Base-by-base conservation (phyloP, 2,888 invertebrate genomes). In the Ctena decussata region DNA sequence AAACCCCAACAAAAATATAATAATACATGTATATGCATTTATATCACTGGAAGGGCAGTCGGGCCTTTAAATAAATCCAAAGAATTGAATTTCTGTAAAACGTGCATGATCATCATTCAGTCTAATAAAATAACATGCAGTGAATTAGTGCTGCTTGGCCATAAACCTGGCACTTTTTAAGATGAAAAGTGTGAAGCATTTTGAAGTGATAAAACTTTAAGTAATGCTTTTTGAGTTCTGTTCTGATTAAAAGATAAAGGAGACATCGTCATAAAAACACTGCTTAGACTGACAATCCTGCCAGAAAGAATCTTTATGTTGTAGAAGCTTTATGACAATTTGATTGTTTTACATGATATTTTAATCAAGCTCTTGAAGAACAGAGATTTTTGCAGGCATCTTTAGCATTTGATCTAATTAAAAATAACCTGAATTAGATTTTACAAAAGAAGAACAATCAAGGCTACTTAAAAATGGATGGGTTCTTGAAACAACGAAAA, bases 171-270 rank as follows among this genome's bases (percentile, higher is more conserved):
- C 32, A 65, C 1, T 65, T 30, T 35, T n/a, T 11, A 35, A 35
- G 30, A 35, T 65, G 65, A 65, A 65, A 65, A 32, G 65, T 65
- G 65, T 35, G 27, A 35, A 35, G 35, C 32, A 1, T 65, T 24
- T 65, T 21, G 21, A 35, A 24, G 8, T 35, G 35, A 35, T 65
- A 65, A 65, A 65, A 65, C 65, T 65, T 65, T 65, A 65, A 35
- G 65, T 65, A 65, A 65, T 35, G 65, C 35, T 35, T 35, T 65
- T 65, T 35, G 12, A 65, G 65, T 65, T 65, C 65, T 65, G 24
- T 65, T 65, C 65, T 65, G 65, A 65, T 65, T 65, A 65, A 65
- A 65, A 65, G 65, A 65, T 65, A 65, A 65, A 65, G 65, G 65
- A 65, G 30, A 65, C 35, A 24, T 35, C 32, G 65, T 65, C 65